Base-by-base conservation (phyloP, 2,113 vertebrate species). In the Bubo blakistoni region DNA sequence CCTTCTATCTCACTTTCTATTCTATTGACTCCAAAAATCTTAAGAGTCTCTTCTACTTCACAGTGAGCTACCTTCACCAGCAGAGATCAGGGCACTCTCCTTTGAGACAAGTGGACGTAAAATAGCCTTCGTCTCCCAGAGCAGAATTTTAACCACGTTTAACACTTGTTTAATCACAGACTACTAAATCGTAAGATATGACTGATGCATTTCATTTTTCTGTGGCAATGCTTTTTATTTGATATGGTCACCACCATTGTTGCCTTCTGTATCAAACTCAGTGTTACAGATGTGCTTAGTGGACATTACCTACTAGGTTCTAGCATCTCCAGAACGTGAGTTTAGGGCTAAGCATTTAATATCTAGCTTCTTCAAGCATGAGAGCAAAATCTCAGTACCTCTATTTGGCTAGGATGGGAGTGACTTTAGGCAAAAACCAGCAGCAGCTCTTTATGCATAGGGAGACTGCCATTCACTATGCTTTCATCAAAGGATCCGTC, bases 311-410 rank as follows among this genome's bases (percentile, higher is more conserved):
- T 62, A 58, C 32, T 22, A n/a, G 10, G 49, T 70, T 86, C 36
- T 36, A 70, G 12, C 36, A 40, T 6, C 34, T 70, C 25, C 26
- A 80, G 21, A 90, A 83, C 0, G 0, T 22, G 19, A 80, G 3
- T 59, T 86, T 69, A 72, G 25, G 32, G 30, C 11, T 77, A 90
- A 72, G 26, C 18, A 74, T 51, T 85, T 79, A 63, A 17, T 9
- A 71, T 5, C 22, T 42, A 54, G 11, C 32, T 59, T 34, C 24
- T 36, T 88, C 42, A 94, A 77, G 32, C 14, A 49, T 1, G 3
- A 65, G 6, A 81, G 17, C 62, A 93, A 92, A 76, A 52, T 42
- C 27, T 70, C 21, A 44, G 16, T 32, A 86, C 21, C n/a, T 58
- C 16, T 86, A 4, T 72, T 40, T 65, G 30, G n/a, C 54, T 52